Base-by-base conservation (phyloP, 2,797 vertebrate species). In the Mormyrus hasselquistii region DNA sequence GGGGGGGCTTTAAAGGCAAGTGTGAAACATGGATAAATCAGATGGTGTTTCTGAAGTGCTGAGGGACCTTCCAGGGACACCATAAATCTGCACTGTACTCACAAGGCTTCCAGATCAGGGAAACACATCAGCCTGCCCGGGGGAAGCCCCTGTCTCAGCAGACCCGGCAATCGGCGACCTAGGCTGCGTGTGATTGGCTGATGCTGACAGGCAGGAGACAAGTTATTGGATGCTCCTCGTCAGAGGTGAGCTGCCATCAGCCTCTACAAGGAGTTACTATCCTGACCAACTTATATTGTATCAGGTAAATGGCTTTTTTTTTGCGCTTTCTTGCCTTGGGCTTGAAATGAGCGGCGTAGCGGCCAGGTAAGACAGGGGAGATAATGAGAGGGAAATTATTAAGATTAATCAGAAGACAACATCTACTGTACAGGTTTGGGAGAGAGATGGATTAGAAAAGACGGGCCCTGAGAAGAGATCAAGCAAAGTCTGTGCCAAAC, bases 21-120 rank as follows among this genome's bases (percentile, higher is more conserved):
- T 90, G 90, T 90, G 88, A 94, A 86, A 89, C 16, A 50, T 0
- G 57, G 65, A 83, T 91, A 89, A 91, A 91, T 91, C 89, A 91
- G 44, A 8, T 84, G 57, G 88, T 89, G 62, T 86, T 88, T 93
- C 89, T 91, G 76, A 92, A 88, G 85, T 59, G 88, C 57, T 25
- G 89, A 59, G 76, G 90, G 90, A 92, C 90, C 89, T 86, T 84
- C 89, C 49, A 88, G 90, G 89, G 88, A 50, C 29, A 69, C 84
- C 55, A 86, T 92, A 92, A 92, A 92, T 92, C 73, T 89, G 47
- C 3, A 38, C 38, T 79, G 84, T 89, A 86, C 86, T 91, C 88
- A 90, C 79, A 90, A 89, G 88, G 89, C 83, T 84, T 79, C 79
- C 88, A 69, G 88, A 88, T 76, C 76, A 88, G 65, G 88, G 65